These are phyloP conservation scores for Ceyx erithaca DNA, from an alignment of 2,797 vertebrate genomes.

Conservation along the genomic window DNA sequence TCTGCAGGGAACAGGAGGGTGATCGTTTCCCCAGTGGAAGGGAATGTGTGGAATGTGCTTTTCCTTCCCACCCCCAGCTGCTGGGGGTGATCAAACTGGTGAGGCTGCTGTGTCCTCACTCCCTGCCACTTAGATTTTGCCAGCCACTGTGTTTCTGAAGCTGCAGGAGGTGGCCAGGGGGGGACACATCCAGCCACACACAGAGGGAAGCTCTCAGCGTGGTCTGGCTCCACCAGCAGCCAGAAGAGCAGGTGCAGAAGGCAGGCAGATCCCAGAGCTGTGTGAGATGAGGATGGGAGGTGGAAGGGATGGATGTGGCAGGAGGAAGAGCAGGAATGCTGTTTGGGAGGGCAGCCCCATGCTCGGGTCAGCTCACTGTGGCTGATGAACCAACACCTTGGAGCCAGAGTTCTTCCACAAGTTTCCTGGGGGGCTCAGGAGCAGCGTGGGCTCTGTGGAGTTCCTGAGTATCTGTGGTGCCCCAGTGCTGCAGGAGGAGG, in stretches of 20 bases:
- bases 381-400: background rate
- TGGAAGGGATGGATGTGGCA: background rate
- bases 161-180: background rate
- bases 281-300: background rate
- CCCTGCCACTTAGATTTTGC: background rate
- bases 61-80: background rate
- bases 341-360: background rate
- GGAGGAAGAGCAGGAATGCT: background rate
- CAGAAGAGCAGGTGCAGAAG: accelerated
- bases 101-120: background rate
- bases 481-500: background rate
- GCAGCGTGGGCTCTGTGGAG: accelerated
- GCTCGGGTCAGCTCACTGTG: accelerated
- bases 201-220: accelerated
- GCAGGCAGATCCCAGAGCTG: accelerated
- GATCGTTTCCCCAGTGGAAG: background rate
- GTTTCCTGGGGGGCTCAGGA: background rate
- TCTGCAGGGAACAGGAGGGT: background rate
- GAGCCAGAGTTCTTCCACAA: background rate
- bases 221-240: background rate
- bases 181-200: background rate
- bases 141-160: background rate
- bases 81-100: background rate
- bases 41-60: background rate
- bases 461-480: background rate